phyloP scores from a whole-genome alignment of 2,888 invertebrate genomes.

The Acheta domesticus region DNA sequence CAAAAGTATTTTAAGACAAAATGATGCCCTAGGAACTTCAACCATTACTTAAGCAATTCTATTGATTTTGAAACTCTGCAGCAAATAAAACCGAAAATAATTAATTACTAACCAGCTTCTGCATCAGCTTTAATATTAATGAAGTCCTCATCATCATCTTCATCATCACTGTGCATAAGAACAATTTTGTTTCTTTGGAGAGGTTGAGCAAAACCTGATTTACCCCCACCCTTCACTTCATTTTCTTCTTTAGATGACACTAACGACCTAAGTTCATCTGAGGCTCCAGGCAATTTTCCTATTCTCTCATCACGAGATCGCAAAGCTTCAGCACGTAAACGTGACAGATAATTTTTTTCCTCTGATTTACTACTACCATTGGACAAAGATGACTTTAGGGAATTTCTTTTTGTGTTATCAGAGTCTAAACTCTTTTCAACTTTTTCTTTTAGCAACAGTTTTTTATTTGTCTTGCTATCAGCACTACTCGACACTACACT shows the following conservation, averaged over 20 bases:
- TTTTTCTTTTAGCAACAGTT: conserved; percentile 26
- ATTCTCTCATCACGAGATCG: not conserved
- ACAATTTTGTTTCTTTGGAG: conserved; percentile 36
- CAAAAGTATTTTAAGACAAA: too few relatives aligned
- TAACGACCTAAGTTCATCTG: not conserved
- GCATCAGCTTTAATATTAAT: conserved; percentile 61
- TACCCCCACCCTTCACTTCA: conserved; percentile 45
- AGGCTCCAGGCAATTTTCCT: not conserved
- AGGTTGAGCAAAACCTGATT: conserved; percentile 44
- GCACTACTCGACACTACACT: not conserved
- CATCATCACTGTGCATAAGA: conserved; percentile 52
- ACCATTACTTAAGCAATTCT: conserved; percentile 31
- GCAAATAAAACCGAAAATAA: not conserved
- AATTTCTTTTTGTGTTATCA: not conserved
- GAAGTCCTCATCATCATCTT: conserved; percentile 59
- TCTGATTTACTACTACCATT: not conserved
- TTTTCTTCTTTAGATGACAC: conserved; percentile 42
- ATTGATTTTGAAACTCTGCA: conserved; percentile 24
- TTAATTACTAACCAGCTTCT: conserved; percentile 47
- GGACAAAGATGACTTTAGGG: not conserved
- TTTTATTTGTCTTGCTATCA: conserved; percentile 19
- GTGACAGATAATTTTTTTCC: not conserved
- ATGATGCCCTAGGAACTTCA: not conserved
- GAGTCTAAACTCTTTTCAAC: not conserved
- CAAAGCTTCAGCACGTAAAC: not conserved